phyloP scores from a whole-genome alignment of 2,888 invertebrate genomes.

The Electrophaes corylata region DNA sequence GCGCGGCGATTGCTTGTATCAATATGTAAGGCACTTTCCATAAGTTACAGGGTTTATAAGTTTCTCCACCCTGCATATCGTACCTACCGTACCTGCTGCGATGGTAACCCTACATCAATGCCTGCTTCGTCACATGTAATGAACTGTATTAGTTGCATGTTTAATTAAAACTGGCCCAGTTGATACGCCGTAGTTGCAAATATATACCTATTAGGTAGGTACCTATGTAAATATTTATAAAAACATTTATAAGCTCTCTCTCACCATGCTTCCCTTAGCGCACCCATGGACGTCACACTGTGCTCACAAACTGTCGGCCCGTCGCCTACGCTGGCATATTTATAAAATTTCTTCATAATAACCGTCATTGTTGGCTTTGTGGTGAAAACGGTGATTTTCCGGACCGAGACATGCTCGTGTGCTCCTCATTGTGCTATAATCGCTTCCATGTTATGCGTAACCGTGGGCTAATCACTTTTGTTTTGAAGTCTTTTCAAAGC shows the following conservation, averaged over 20 bases:
- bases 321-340: slow-evolving; percentile 23
- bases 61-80: too few relatives aligned
- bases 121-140: too few relatives aligned
- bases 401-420: slow-evolving; percentile 42
- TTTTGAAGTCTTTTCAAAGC: background rate
- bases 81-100: too few relatives aligned
- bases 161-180: too few relatives aligned
- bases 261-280: slow-evolving; percentile 28
- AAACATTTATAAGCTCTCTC: slow-evolving; percentile 3
- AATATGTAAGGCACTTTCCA: too few relatives aligned
- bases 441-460: slow-evolving; percentile 55
- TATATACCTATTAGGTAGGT: too few relatives aligned
- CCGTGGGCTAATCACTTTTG: slow-evolving; percentile 36
- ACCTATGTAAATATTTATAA: too few relatives aligned
- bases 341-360: slow-evolving; percentile 36
- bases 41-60: too few relatives aligned
- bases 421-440: slow-evolving; percentile 45
- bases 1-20: too few relatives aligned
- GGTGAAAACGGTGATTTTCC: slow-evolving; percentile 58
- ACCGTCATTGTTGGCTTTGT: slow-evolving; percentile 30
- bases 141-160: too few relatives aligned
- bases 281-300: slow-evolving; percentile 21
- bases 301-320: slow-evolving; percentile 20
- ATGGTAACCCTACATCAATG: too few relatives aligned
- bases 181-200: too few relatives aligned